Conservation (phyloP, 2,113 vertebrate species). For the Carassius auratus region DNA sequence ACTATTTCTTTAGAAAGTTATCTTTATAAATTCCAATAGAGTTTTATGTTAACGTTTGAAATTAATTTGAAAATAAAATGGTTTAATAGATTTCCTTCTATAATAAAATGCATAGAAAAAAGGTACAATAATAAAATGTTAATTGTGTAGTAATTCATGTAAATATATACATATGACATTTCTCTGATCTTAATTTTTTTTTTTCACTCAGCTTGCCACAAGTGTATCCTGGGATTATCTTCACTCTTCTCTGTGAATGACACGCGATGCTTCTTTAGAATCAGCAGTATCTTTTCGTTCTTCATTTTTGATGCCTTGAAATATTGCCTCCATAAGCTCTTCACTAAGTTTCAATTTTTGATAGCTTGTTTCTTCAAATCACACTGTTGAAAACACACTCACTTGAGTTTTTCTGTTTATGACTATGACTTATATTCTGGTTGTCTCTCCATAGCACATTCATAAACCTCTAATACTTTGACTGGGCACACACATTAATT, state of each 20-base stretch:
- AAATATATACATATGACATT: background rate
- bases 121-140: too few relatives aligned
- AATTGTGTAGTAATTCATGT: too few relatives aligned
- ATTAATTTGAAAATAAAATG: background rate
- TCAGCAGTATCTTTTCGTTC: background rate
- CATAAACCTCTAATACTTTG: constrained; percentile 25
- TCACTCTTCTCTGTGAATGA: too few relatives aligned
- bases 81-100: background rate
- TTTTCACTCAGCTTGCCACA: background rate
- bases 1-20: background rate
- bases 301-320: background rate
- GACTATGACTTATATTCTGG: background rate
- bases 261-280: background rate
- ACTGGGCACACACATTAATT: constrained; percentile 2
- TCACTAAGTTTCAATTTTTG: background rate
- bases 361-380: constrained; percentile 4
- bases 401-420: background rate
- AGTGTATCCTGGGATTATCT: too few relatives aligned
- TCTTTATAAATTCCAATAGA: background rate
- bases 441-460: background rate
- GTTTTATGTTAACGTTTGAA: background rate
- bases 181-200: background rate
- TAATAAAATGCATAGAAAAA: too few relatives aligned
- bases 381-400: background rate
- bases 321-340: background rate